Base-by-base conservation (phyloP, 2,113 vertebrate genomes). In the Peromyscus californicus region DNA sequence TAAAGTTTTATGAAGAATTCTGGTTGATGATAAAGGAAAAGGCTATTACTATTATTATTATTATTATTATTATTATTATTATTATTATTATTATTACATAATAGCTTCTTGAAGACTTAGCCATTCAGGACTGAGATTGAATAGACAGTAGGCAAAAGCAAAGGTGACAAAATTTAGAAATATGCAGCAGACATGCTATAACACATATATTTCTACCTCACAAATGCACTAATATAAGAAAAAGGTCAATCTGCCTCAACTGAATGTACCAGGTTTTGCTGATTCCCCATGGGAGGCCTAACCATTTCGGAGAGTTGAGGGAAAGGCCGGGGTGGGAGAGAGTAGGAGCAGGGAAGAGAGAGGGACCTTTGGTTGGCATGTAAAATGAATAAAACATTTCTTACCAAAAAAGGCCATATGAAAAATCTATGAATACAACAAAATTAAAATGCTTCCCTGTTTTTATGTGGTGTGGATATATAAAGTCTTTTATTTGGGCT, bases 101-200 rank as follows among this genome's bases (percentile, higher is more conserved):
- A 83, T 89, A 96, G 78, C 54, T 96, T 96, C 76, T 93, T 85
- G 85, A 92, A 94, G 24, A 95, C 16, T 92, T 65, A 94, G 86
- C 39, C 61, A 96, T 54, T 86, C 36, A 48, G 85, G 61, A 96
- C 57, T 95, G 51, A 54, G 15, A 42, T 65, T 82, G 63, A 19
- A 45, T n/a, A 42, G 42, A 75, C 5, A 97, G 8, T 86, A 96
- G 87, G 74, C 78, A 97, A 70, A 96, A 57, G 86, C 2, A 1
- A 97, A 78, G 45, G 45, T 91, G 74, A 96, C 2, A 96, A 59
- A 94, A 96, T 94, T 61, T 48, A 93, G 48, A 96, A 94, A 95
- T 26, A 87, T 48, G 86, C 45, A 97, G 78, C 36, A 87, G 69
- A 94, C 54, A 89, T 63, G 54, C 59, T 95, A 7, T 21, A 94